A percentile compares a stretch with the other conserved stretches of the same genome.
phyloP scores from a whole-genome alignment of 2,888 invertebrate genomes.

The Apamea sordens region DNA sequence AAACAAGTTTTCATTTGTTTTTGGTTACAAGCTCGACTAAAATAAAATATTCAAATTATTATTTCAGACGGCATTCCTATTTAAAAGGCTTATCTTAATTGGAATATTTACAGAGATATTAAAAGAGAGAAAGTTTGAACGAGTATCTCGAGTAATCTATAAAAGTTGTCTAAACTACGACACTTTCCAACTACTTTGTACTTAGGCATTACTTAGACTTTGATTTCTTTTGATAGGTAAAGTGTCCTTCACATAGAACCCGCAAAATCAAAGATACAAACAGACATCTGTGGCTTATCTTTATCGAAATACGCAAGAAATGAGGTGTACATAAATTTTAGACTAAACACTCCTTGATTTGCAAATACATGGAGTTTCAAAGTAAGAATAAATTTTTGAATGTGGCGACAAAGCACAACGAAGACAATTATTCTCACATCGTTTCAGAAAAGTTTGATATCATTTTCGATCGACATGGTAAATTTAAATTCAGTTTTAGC shows the following conservation, averaged over 20 bases:
- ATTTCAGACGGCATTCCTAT: slow-evolving; percentile 6
- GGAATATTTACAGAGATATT: slow-evolving; percentile 48
- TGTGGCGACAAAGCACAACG: not conserved
- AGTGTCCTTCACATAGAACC: slow-evolving; percentile 8
- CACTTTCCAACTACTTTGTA: slow-evolving; percentile 51
- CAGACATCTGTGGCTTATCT: not conserved
- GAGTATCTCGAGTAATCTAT: slow-evolving; percentile 36
- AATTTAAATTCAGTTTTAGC: not conserved
- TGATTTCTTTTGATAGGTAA: slow-evolving; percentile 35
- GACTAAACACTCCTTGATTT: slow-evolving; percentile 2
- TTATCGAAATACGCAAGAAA: not conserved
- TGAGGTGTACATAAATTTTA: not conserved
- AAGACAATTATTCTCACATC: not conserved
- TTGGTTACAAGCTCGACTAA: not conserved
- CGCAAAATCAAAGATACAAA: slow-evolving; percentile 15
- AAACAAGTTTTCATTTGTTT: slow-evolving; percentile 2
- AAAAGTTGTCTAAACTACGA: slow-evolving; percentile 60
- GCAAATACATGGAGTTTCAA: not conserved
- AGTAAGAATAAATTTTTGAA: slow-evolving; percentile 4
- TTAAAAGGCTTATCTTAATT: slow-evolving; percentile 45
- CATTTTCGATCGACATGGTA: not conserved
- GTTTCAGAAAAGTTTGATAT: not conserved
- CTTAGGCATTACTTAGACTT: slow-evolving; percentile 26
- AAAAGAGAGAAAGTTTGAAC: slow-evolving; percentile 49
- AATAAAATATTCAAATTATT: not conserved